Conservation (phyloP, 2,888 invertebrate genomes). For the Platycnemis pennipes region DNA sequence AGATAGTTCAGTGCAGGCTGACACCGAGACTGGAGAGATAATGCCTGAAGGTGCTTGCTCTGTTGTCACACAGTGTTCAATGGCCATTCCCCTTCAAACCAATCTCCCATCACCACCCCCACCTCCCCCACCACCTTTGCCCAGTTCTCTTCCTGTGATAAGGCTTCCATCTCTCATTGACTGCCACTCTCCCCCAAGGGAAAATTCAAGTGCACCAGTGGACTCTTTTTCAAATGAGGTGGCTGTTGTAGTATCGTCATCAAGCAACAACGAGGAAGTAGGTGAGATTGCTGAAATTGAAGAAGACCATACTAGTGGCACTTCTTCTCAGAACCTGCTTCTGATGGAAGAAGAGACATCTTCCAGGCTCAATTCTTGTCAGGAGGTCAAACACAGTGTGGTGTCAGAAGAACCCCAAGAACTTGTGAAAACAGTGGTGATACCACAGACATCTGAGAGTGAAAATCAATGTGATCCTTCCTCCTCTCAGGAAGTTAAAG, state of each 20-base stretch:
- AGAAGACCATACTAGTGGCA: not conserved
- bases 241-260: not conserved
- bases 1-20: not conserved
- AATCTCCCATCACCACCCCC: not conserved
- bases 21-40: conserved; percentile 42
- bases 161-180: conserved; percentile 11
- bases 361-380: not conserved
- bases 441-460: not conserved
- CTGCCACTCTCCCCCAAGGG: not conserved
- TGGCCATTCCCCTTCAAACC: not conserved
- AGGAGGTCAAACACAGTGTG: too few species aligned
- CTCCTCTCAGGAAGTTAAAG: not conserved
- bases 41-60: not conserved
- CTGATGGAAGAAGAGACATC: not conserved
- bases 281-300: not conserved
- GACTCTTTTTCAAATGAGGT: not conserved
- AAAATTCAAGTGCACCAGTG: not conserved
- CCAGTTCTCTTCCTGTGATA: not conserved
- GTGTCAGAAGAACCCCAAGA: not conserved
- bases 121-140: not conserved
- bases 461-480: not conserved
- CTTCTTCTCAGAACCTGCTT: not conserved
- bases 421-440: not conserved
- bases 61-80: too few species aligned
- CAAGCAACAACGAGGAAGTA: not conserved